Evolutionary conservation across 2,888 invertebrate genomes (phyloP), one percentile per base, ranked within the genome.

Genomic region (Pycnomerus fuliginosus): DNA sequence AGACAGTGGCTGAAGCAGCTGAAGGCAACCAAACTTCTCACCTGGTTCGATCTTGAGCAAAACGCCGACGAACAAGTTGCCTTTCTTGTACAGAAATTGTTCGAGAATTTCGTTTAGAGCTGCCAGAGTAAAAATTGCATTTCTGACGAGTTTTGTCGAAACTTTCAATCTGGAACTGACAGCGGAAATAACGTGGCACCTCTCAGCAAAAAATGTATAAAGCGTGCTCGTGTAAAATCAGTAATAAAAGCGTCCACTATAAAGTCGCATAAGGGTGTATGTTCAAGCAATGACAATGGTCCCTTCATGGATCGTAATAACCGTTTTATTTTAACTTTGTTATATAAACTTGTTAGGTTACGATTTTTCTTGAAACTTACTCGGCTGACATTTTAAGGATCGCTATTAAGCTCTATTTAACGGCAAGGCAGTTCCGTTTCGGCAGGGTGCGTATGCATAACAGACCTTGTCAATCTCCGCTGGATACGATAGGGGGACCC

Each of bases 101-200:
- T 43, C 20, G 42, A 36, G 16, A 30, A 43, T 14, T 30, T 36
- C 7, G n/a, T 35, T 25, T 43, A 36, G 23, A 16, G 16, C 24
- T 3, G 20, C 14, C 39, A 25, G 3, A 24, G 16, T 25, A 16
- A 17, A 16, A 32, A 39, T 38, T 28, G 16, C 7, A 22, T 27
- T 10, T 27, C 4, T 10, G 7, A 10, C 11, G 4, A 16, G 5
- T 7, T 20, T 20, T 20, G 8, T 20, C 32, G 36, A 60, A 60
- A 52, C 54, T 61, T 62, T 61, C 62, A 62, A 62, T 62, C 57
- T 59, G 49, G 52, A 50, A 50, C 44, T n/a, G n/a, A n/a, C n/a
- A n/a, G n/a, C n/a, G n/a, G n/a, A n/a, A n/a, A n/a, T n/a, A n/a
- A n/a, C n/a, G n/a, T n/a, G n/a, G n/a, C n/a, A n/a, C n/a, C n/a